Percentiles rank a stretch among this genome's conserved stretches.
Evolutionary conservation across 2,113 vertebrate species (phyloP).

Genomic region (Dasyurus viverrinus): DNA sequence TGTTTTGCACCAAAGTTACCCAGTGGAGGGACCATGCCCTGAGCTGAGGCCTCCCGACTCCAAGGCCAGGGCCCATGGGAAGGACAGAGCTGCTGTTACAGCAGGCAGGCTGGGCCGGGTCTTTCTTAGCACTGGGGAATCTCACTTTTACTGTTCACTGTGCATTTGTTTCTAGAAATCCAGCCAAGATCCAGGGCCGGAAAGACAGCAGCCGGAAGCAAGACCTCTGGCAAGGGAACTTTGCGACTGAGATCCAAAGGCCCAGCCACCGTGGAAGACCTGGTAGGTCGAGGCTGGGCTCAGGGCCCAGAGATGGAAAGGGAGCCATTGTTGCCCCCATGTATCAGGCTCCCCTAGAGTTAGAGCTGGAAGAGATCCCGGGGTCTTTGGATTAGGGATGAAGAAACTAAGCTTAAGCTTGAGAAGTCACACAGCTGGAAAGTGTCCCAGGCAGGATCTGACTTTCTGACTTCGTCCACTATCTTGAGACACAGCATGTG

Average conservation of each 20-base stretch:
- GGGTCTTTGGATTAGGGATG: no score
- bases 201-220: conserved; percentile 85
- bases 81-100: no score
- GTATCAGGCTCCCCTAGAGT: neutral
- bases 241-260: conserved; percentile 94
- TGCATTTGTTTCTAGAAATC: conserved; percentile 86
- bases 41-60: no score
- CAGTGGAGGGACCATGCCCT: no score
- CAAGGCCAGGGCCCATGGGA: no score
- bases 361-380: neutral
- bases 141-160: conserved; percentile 22
- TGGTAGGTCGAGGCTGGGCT: conserved; percentile 82
- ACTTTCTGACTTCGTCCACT: no score
- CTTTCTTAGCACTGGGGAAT: conserved; percentile 1
- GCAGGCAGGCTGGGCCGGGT: neutral
- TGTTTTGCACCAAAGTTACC: no score
- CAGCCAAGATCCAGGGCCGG: conserved; percentile 89
- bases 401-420: neutral
- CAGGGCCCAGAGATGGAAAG: neutral
- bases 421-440: no score
- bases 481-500: no score
- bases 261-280: conserved; percentile 92
- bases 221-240: conserved; percentile 89
- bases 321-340: no score
- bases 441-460: no score